Evolutionary conservation across 2,888 invertebrate genomes (phyloP).

Genomic region (Erebia ligea): DNA sequence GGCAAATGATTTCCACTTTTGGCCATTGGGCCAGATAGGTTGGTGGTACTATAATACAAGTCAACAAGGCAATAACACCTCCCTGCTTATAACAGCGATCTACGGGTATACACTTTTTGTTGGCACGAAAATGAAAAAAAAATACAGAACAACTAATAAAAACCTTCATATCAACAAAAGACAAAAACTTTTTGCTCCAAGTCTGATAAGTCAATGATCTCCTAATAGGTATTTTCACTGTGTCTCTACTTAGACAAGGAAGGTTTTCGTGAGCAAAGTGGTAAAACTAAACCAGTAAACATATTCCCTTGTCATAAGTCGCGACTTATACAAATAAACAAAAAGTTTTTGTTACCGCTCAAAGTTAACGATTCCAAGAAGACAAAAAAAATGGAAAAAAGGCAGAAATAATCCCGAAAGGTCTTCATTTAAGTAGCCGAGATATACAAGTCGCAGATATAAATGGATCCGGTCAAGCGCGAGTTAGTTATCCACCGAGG

Average conservation of each 20-base stretch:
- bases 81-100: too few relatives aligned
- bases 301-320: neutral
- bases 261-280: neutral
- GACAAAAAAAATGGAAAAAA: slow-evolving; percentile 6
- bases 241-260: neutral
- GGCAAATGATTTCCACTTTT: too few relatives aligned
- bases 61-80: neutral
- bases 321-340: neutral
- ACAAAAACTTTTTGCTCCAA: too few relatives aligned
- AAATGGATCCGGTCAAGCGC: slow-evolving; percentile 21
- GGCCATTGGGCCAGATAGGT: too few relatives aligned
- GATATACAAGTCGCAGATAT: slow-evolving; percentile 38
- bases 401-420: slow-evolving; percentile 27
- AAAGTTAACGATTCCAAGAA: neutral
- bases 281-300: neutral
- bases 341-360: slow-evolving; percentile 1
- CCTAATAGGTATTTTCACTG: neutral
- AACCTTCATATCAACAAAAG: too few relatives aligned
- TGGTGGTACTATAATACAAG: too few relatives aligned
- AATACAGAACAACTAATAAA: too few relatives aligned
- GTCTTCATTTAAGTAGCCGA: slow-evolving; percentile 33
- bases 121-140: too few relatives aligned
- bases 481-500: too few relatives aligned
- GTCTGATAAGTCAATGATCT: neutral
- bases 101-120: too few relatives aligned